phyloP scores from a whole-genome alignment of 2,113 vertebrate species.

The Canis aureus region DNA sequence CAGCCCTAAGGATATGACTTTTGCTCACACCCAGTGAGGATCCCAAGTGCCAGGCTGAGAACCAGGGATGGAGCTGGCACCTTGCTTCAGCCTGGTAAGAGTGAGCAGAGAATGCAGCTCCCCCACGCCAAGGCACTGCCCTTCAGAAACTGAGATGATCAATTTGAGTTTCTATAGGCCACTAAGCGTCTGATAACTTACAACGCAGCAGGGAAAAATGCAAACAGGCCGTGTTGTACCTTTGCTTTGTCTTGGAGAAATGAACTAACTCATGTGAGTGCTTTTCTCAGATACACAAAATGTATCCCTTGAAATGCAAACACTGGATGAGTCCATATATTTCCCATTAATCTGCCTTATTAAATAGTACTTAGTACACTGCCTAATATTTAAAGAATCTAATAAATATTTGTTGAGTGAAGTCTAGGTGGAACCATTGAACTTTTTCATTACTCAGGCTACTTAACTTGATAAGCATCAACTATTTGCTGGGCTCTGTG shows the following conservation, averaged over 20 bases:
- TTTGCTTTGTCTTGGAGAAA: not conserved
- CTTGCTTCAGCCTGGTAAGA: not conserved
- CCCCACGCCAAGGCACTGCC: not conserved
- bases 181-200: not conserved
- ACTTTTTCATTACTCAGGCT: not conserved
- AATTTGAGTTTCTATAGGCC: not conserved
- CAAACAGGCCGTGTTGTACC: not conserved
- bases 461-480: not conserved
- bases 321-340: not conserved
- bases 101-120: not conserved
- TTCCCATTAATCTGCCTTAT: slow-evolving; percentile 18
- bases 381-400: not conserved
- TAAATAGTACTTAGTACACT: not conserved
- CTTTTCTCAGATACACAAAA: not conserved
- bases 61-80: no score
- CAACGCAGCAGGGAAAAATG: not conserved
- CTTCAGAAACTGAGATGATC: not conserved
- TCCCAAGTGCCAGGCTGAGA: not conserved
- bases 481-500: not conserved
- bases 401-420: not conserved
- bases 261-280: not conserved
- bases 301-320: not conserved
- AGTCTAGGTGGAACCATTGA: not conserved
- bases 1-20: not conserved
- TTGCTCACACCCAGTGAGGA: not conserved